Conservation (phyloP, 2,113 vertebrate species). For the Colaptes auratus region DNA sequence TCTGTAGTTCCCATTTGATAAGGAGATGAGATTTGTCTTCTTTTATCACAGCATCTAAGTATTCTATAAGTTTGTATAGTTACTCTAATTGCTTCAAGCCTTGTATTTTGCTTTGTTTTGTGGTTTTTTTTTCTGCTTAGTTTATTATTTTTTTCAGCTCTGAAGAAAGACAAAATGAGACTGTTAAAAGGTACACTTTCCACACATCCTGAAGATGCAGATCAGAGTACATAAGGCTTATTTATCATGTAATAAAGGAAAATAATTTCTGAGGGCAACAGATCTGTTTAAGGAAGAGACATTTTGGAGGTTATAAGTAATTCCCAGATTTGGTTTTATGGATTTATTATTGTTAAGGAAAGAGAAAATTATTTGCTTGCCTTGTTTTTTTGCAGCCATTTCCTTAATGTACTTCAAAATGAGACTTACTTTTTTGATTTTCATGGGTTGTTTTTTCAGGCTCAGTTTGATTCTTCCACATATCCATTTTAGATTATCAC, state of each 20-base stretch:
- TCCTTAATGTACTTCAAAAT: not conserved
- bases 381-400: not conserved
- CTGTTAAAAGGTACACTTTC: not conserved
- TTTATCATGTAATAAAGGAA: not conserved
- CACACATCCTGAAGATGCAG: not conserved
- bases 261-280: not conserved
- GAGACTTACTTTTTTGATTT: not conserved
- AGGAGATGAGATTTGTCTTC: not conserved
- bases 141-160: not conserved
- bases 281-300: not conserved
- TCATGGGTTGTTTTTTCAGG: not conserved
- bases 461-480: not conserved
- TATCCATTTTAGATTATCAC: not conserved
- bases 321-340: not conserved
- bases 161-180: not conserved
- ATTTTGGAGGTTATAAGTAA: not conserved
- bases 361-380: not conserved
- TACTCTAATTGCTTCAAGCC: not conserved
- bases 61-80: not conserved
- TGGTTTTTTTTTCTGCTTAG: not conserved
- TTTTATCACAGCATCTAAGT: not conserved
- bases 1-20: not conserved
- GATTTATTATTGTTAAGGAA: not conserved
- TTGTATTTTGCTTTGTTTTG: not conserved
- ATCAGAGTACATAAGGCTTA: not conserved